Evolutionary conservation across 2,113 vertebrate species (phyloP).

Genomic region (Bubo blakistoni): DNA sequence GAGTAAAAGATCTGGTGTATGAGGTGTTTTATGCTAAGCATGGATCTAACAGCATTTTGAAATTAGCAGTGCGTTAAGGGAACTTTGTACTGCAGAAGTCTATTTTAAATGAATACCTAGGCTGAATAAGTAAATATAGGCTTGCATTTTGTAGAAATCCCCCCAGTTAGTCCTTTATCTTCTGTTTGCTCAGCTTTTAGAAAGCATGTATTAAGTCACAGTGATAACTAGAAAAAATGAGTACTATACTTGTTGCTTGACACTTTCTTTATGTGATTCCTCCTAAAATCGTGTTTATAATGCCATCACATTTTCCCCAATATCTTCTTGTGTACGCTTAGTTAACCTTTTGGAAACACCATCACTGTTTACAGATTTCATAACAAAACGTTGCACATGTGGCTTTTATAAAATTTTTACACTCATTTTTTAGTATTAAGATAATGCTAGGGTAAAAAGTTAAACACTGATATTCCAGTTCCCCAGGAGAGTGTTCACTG

Average conservation of each 20-base stretch:
- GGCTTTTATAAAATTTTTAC: slow-evolving; percentile 16
- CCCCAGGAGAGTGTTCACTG: neutral
- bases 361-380: neutral
- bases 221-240: neutral
- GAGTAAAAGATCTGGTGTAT: neutral
- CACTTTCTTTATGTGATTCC: neutral
- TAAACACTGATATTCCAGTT: neutral
- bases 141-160: neutral
- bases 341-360: neutral
- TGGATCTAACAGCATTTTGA: neutral
- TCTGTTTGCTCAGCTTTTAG: slow-evolving; percentile 28
- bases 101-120: neutral
- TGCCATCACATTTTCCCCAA: neutral
- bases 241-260: neutral
- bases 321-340: neutral
- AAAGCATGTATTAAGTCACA: neutral
- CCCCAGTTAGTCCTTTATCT: neutral
- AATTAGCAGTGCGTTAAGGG: neutral
- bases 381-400: neutral
- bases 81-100: neutral
- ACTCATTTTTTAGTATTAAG: neutral
- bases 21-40: neutral
- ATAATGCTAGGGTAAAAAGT: neutral
- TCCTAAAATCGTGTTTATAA: neutral
- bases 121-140: neutral